Evolutionary conservation across 2,113 vertebrate species (phyloP).

Genomic region (Baryphthengus martii): DNA sequence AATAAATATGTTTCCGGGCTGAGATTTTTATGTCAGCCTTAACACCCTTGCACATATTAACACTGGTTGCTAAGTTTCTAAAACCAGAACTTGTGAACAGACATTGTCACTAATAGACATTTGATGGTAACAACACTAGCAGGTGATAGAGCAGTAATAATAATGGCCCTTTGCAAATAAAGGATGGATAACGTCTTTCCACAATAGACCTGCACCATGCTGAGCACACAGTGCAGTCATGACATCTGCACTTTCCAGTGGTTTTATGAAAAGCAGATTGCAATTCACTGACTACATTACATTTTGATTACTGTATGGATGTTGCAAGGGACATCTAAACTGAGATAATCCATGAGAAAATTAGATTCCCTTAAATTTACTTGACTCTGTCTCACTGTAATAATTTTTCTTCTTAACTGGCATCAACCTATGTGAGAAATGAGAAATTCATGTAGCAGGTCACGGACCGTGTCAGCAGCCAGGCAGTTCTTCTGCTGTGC

Average conservation of each 20-base stretch:
- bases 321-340: not conserved
- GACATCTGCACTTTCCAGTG: not conserved
- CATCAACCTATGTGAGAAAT: not conserved
- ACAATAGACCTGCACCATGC: not conserved
- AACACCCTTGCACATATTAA: not conserved
- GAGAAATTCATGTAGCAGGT: not conserved
- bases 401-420: not conserved
- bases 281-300: not conserved
- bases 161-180: not conserved
- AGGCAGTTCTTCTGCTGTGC: not conserved
- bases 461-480: not conserved
- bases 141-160: not conserved
- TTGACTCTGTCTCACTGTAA: not conserved
- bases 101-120: not conserved
- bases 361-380: not conserved
- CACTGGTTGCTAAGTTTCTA: not conserved
- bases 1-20: not conserved
- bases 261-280: not conserved
- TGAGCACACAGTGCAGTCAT: not conserved
- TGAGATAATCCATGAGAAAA: not conserved
- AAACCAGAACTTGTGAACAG: not conserved
- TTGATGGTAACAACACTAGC: not conserved
- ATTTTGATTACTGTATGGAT: not conserved
- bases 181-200: not conserved
- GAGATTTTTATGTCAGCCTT: not conserved